phyloP scores from a whole-genome alignment of 2,113 vertebrate species.

The Scartelaos histophorus region DNA sequence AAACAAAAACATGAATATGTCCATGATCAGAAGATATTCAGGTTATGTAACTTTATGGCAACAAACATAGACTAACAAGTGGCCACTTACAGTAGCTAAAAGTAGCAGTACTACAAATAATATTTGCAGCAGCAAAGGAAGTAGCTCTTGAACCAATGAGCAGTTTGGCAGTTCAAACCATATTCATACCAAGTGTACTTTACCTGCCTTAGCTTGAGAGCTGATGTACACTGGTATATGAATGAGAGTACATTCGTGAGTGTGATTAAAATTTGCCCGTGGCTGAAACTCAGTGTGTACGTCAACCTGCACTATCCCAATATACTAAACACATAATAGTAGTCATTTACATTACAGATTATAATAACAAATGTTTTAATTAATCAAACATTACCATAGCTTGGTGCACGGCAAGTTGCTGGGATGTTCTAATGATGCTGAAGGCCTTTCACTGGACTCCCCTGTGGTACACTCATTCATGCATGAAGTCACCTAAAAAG shows the following conservation, averaged over 20 bases:
- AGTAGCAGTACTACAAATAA: background rate
- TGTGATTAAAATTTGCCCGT: too few species aligned
- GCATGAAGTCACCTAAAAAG: slow-evolving; percentile 80
- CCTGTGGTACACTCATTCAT: slow-evolving; percentile 79
- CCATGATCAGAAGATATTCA: background rate
- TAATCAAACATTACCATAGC: slow-evolving; percentile 74
- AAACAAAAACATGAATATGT: background rate
- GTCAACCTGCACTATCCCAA: too few species aligned
- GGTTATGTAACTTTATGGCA: background rate
- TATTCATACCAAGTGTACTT: too few species aligned
- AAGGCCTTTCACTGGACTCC: slow-evolving; percentile 61
- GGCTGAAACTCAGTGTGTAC: too few species aligned
- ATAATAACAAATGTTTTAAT: background rate
- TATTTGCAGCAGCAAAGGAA: too few species aligned
- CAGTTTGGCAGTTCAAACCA: too few species aligned
- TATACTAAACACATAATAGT: background rate
- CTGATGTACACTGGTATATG: too few species aligned
- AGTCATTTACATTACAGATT: background rate
- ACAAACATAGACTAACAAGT: background rate
- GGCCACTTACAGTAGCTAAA: background rate
- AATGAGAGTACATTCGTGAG: too few species aligned
- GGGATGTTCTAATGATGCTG: slow-evolving; percentile 70
- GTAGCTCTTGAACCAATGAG: too few species aligned
- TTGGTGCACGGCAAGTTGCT: slow-evolving; percentile 78
- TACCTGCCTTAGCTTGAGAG: too few species aligned